Evolutionary conservation across 2,888 invertebrate genomes (phyloP).

Genomic region (Fragum whitleyi): DNA sequence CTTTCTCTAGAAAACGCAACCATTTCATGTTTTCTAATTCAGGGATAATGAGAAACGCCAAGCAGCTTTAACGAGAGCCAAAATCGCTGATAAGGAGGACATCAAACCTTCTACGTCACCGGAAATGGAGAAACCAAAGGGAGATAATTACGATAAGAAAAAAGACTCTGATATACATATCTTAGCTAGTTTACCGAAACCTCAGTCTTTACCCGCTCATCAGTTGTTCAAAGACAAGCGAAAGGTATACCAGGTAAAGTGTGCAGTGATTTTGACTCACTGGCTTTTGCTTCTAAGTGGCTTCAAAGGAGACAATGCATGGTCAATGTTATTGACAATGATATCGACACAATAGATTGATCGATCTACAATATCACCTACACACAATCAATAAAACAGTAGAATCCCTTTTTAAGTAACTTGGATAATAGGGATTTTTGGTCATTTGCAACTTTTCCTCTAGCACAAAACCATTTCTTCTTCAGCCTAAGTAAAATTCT

Average conservation of each 20-base stretch:
- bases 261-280: conserved; percentile 43
- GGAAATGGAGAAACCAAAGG: conserved; percentile 60
- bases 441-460: too few species aligned
- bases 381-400: too few species aligned
- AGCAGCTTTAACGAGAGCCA: conserved; percentile 67
- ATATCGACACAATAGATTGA: too few species aligned
- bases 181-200: conserved; percentile 78
- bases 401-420: too few species aligned
- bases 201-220: conserved; percentile 77
- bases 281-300: conserved; percentile 8
- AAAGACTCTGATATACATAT: conserved; percentile 69
- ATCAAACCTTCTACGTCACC: conserved; percentile 35
- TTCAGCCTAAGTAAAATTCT: too few species aligned
- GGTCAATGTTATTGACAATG: too few species aligned
- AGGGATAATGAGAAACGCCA: conserved; percentile 79
- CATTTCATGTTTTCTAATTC: too few species aligned
- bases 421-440: too few species aligned
- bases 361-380: too few species aligned
- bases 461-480: too few species aligned
- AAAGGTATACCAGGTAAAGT: conserved; percentile 66
- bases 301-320: too few species aligned
- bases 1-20: too few species aligned
- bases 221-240: conserved; percentile 76
- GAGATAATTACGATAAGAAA: conserved; percentile 61
- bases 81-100: conserved; percentile 62